Conservation (phyloP, 1,140 invertebrate species). For the Cotesia vestalis region DNA sequence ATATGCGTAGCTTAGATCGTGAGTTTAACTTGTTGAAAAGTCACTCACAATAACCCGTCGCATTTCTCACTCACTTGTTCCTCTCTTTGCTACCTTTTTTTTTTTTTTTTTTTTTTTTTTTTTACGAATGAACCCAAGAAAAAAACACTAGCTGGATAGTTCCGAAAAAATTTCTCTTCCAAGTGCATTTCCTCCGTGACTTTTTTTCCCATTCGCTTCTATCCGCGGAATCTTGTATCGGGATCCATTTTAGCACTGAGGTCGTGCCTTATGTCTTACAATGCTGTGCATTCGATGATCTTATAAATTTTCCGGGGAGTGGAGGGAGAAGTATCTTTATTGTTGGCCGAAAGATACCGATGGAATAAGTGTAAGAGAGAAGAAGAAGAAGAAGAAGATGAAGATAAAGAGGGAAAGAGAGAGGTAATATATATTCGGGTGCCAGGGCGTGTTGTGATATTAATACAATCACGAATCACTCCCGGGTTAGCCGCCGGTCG, state of each 20-base stretch:
- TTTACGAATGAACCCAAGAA: neutral
- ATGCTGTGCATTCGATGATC: constrained; percentile 41
- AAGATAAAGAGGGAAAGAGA: constrained; percentile 17
- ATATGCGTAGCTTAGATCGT: constrained; percentile 57
- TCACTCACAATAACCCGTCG: constrained; percentile 27
- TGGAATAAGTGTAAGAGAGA: constrained; percentile 4
- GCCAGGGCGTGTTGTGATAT: constrained; percentile 65
- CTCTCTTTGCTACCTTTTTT: neutral
- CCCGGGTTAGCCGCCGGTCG: constrained; percentile 62
- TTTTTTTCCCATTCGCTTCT: neutral
- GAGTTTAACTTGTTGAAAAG: constrained; percentile 49
- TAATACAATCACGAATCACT: constrained; percentile 68
- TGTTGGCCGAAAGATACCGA: constrained; percentile 6
- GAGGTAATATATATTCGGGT: constrained; percentile 53
- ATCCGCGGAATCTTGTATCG: neutral
- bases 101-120: constrained; percentile 5
- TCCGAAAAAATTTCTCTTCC: constrained; percentile 24
- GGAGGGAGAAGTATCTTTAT: constrained; percentile 24
- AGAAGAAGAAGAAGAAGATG: neutral
- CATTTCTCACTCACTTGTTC: neutral
- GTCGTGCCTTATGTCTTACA: constrained; percentile 32
- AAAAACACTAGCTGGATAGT: neutral
- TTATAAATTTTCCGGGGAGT: constrained; percentile 39
- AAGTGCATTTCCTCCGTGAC: constrained; percentile 10
- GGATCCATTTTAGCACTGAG: constrained; percentile 27